Conservation (phyloP, 1,140 invertebrate genomes). For the Drosophila ambigua region DNA sequence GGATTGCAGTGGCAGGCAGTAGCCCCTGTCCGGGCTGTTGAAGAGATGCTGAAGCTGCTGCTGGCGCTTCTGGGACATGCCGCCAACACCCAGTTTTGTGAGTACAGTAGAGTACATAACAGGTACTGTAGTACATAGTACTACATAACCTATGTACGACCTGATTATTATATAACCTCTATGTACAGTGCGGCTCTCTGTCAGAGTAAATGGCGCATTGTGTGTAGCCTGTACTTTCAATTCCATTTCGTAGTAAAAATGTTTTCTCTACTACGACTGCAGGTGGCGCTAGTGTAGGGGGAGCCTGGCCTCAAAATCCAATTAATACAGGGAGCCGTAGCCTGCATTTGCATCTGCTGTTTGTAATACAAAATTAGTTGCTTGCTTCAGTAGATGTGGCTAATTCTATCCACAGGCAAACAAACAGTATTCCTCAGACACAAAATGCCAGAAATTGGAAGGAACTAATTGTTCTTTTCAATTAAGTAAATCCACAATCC, state of each 20-base stretch:
- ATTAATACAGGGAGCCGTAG: conserved; percentile 37
- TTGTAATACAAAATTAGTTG: conserved; percentile 45
- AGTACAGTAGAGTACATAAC: conserved; percentile 30
- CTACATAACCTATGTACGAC: conserved; percentile 20
- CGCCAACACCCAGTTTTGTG: conserved; percentile 46
- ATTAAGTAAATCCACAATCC: too few species aligned
- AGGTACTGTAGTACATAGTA: conserved; percentile 6
- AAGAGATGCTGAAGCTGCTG: conserved; percentile 35
- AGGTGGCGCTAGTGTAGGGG: conserved; percentile 15
- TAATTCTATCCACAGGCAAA: conserved; percentile 1
- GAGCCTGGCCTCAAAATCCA: conserved; percentile 48
- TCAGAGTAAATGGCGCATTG: conserved; percentile 28
- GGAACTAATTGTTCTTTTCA: too few species aligned
- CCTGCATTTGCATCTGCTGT: conserved; percentile 3
- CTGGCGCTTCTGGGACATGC: conserved; percentile 37
- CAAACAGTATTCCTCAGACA: not conserved
- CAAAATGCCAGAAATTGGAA: too few species aligned
- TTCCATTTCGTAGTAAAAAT: conserved; percentile 60
- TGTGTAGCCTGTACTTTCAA: conserved; percentile 60
- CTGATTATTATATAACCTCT: conserved; percentile 10
- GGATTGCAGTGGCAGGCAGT: conserved; percentile 54
- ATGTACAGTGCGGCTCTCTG: not conserved
- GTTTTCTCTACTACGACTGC: conserved; percentile 8
- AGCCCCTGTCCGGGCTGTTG: conserved; percentile 37
- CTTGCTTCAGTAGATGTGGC: conserved; percentile 21